Evolutionary conservation across 2,113 vertebrate species (phyloP), one percentile per base, ranked within the genome.

Genomic region (Osmerus eperlanus): DNA sequence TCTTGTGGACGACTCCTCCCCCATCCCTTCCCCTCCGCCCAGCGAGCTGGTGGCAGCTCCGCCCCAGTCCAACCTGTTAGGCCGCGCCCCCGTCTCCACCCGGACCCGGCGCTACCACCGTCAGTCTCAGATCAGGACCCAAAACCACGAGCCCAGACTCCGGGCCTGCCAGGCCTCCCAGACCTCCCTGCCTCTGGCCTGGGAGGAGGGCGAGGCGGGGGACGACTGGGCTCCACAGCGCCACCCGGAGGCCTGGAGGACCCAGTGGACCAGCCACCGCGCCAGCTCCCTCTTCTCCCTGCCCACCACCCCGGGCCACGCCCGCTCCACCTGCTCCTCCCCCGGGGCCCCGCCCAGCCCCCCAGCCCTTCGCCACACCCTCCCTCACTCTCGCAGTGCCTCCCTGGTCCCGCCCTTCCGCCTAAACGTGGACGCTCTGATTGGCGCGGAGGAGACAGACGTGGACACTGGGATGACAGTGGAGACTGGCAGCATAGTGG

Each of bases 381-480:
- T 71, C 63, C 78, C 84, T 71, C 59, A 83, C 7, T 75, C 76
- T 58, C 72, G 72, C 56, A 83, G 82, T 53, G 73, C 85, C 5
- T 90, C 90, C 1, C 81, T 90, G 63, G 82, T 88, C 19, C 90
- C 89, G 0, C 85, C 88, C 4, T 92, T 90, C 69, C 90, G 86
- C 2, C 81, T 97, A 74, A 94, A 94, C 0, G 78, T 95, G 18
- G 94, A 96, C 0, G 87, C 94, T 15, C 86, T 96, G 76, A 86
- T 96, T 2, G 94, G 91, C 2, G 93, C 93, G 0, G 93, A 94
- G 82, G 96, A 98, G 90, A 98, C 96, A 0, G 93, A 97, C n/a
- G 95, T 98, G 62, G 96, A 98, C 89, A 97, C 96, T 0, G 96
- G 96, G 59, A 83, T 91, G 85, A 92, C 88, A 55, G 89, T 97